phyloP scores from a whole-genome alignment of 2,113 vertebrate species.

The Actenoides hombroni region DNA sequence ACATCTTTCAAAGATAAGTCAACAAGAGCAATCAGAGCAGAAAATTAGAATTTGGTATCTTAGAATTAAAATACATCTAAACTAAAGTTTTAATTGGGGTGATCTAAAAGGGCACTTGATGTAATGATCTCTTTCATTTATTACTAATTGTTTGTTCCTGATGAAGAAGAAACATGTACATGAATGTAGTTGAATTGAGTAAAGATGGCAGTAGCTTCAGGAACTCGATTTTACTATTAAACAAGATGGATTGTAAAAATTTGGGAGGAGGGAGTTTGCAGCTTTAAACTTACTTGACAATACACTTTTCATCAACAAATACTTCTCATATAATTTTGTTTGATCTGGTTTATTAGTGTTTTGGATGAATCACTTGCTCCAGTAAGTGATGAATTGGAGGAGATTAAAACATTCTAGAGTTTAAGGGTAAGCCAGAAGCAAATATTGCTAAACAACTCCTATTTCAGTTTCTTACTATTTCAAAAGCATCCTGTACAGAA shows the following conservation, averaged over 20 bases:
- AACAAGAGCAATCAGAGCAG: conserved; percentile 98
- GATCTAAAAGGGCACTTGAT: conserved; percentile 96
- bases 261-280: neutral
- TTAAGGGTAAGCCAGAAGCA: neutral
- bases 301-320: conserved; percentile 12
- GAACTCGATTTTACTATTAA: conserved; percentile 61
- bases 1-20: conserved; percentile 94
- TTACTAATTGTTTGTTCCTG: conserved; percentile 84
- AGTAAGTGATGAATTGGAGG: neutral
- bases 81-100: conserved; percentile 96
- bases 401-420: neutral
- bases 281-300: conserved; percentile 9
- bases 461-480: neutral
- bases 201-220: conserved; percentile 73
- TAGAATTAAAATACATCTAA: conserved; percentile 88
- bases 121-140: conserved; percentile 94
- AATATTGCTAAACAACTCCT: neutral
- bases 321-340: neutral
- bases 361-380: neutral
- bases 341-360: neutral
- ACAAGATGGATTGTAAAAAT: conserved; percentile 51
- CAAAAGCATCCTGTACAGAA: neutral
- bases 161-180: conserved; percentile 77
- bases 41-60: conserved; percentile 99
- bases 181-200: conserved; percentile 72